A percentile compares a stretch with the other conserved stretches of the same genome.
These are phyloP conservation scores for Oryzias dopingdopingensis DNA, from an alignment of 2,797 vertebrate species.

Conservation along the genomic window DNA sequence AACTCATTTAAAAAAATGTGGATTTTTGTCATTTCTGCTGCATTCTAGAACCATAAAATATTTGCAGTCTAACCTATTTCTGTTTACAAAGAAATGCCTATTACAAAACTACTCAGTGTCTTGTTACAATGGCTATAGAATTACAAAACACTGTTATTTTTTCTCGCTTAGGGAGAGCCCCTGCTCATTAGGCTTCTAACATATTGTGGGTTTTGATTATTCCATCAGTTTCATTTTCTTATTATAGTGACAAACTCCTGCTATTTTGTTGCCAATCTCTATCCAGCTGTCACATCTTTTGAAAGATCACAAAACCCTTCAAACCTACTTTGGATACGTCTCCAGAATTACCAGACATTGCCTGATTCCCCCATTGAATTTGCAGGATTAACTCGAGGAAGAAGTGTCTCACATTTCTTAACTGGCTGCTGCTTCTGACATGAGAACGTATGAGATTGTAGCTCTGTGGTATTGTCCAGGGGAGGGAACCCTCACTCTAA, in stretches of 20 bases:
- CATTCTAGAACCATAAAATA: constrained; percentile 54
- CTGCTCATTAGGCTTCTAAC: constrained; percentile 73
- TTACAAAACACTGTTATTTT: constrained; percentile 75
- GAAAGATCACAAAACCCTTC: constrained; percentile 73
- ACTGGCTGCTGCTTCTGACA: constrained; percentile 73
- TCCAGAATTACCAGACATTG: constrained; percentile 68
- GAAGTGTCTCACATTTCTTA: constrained; percentile 73
- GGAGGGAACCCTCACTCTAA: constrained; percentile 79
- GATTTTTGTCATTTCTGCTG: constrained; percentile 15
- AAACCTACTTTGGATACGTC: constrained; percentile 66
- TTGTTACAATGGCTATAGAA: constrained; percentile 75
- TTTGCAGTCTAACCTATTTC: constrained; percentile 67
- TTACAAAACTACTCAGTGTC: constrained; percentile 66
- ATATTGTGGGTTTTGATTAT: constrained; percentile 73
- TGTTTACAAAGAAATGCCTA: constrained; percentile 67
- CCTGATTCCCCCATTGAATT: constrained; percentile 75
- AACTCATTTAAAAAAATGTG: constrained; percentile 20
- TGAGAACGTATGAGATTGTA: constrained; percentile 67
- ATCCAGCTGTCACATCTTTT: constrained; percentile 71
- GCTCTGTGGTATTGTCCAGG: constrained; percentile 76
- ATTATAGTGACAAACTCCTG: constrained; percentile 73
- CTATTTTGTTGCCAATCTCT: constrained; percentile 76
- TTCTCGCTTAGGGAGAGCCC: constrained; percentile 72
- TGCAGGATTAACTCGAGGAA: constrained; percentile 71
- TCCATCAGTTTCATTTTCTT: constrained; percentile 67